phyloP scores from a whole-genome alignment of 1,140 invertebrate species.

The Teleopsis dalmanni region DNA sequence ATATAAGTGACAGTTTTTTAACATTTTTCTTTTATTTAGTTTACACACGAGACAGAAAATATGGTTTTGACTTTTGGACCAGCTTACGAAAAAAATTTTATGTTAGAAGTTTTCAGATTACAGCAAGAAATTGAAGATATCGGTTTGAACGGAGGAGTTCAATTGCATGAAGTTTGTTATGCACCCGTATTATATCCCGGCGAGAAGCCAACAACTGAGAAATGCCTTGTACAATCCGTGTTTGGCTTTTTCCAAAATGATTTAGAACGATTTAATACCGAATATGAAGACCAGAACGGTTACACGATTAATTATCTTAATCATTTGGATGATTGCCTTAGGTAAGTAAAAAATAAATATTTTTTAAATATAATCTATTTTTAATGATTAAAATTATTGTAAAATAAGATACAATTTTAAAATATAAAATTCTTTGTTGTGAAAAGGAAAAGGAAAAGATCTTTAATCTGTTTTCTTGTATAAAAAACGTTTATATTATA shows the following conservation, averaged over 20 bases:
- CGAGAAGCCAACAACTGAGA: constrained; percentile 46
- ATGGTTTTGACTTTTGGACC: constrained; percentile 51
- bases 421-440: too few species aligned
- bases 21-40: constrained; percentile 19
- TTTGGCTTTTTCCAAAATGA: constrained; percentile 72
- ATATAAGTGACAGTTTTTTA: constrained; percentile 7
- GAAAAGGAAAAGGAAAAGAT: too few species aligned
- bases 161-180: constrained; percentile 73
- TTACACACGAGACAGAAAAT: constrained; percentile 31
- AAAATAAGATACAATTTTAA: too few species aligned
- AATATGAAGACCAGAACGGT: constrained; percentile 24
- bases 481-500: too few species aligned
- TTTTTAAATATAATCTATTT: neutral
- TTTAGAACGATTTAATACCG: constrained; percentile 46
- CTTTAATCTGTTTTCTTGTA: too few species aligned
- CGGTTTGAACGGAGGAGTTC: constrained; percentile 43
- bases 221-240: constrained; percentile 74
- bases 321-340: constrained; percentile 45
- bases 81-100: constrained; percentile 61
- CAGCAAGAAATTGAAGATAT: constrained; percentile 54
- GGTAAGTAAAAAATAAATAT: constrained; percentile 22
- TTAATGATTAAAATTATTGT: neutral
- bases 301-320: constrained; percentile 46
- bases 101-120: constrained; percentile 57
- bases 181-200: constrained; percentile 67